Evolutionary conservation across 2,113 vertebrate genomes (phyloP).

Genomic region (Rhinogobius similis): DNA sequence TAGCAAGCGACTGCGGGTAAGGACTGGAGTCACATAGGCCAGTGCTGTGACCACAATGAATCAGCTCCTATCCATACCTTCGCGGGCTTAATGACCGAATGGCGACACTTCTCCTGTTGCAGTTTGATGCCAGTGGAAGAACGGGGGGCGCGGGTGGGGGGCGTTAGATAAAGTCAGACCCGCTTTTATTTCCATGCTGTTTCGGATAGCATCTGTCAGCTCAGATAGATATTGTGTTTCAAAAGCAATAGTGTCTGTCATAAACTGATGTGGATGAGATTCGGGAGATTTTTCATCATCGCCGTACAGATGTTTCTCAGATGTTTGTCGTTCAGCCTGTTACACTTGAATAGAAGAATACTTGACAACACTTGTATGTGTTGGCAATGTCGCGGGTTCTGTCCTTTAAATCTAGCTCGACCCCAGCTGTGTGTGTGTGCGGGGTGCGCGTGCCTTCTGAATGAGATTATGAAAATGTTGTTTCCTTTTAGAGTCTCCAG

Average conservation of each 20-base stretch:
- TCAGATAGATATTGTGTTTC: slow-evolving; percentile 49
- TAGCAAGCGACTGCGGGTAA: slow-evolving; percentile 38
- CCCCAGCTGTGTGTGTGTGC: not conserved
- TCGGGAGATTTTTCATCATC: slow-evolving; percentile 22
- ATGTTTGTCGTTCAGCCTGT: slow-evolving; percentile 21
- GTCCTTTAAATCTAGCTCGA: slow-evolving; percentile 24
- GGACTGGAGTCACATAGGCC: slow-evolving; percentile 50
- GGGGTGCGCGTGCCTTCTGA: not conserved
- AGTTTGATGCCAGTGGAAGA: slow-evolving; percentile 32
- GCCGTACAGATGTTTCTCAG: slow-evolving; percentile 42
- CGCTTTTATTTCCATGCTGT: slow-evolving; percentile 52
- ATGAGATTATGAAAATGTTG: slow-evolving; percentile 14
- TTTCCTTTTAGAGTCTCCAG: slow-evolving; percentile 32
- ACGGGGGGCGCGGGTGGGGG: slow-evolving; percentile 2
- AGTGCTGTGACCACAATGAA: slow-evolving; percentile 60
- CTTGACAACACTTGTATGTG: not conserved
- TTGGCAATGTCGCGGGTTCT: slow-evolving; percentile 33
- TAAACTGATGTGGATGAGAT: slow-evolving; percentile 33
- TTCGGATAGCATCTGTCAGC: slow-evolving; percentile 61
- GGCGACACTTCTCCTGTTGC: slow-evolving; percentile 65
- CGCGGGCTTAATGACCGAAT: slow-evolving; percentile 53
- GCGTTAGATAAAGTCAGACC: slow-evolving; percentile 44
- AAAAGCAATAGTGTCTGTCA: slow-evolving; percentile 46
- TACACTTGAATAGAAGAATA: slow-evolving; percentile 11
- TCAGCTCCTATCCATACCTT: slow-evolving; percentile 57